Evolutionary conservation across 1,140 invertebrate genomes (phyloP).

Genomic region (Oryctes rhinoceros): DNA sequence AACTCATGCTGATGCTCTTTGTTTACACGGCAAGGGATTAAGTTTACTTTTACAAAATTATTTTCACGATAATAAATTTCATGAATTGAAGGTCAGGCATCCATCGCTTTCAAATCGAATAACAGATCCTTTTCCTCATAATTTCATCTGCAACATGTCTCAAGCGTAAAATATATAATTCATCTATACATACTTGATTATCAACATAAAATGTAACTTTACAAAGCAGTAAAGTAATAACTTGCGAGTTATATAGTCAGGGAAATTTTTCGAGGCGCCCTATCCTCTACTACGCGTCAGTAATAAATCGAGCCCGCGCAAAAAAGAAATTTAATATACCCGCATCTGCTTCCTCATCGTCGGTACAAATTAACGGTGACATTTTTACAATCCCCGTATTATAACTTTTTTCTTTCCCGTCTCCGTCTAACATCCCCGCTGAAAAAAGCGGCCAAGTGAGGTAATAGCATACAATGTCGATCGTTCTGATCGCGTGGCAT

Average conservation of each 20-base stretch:
- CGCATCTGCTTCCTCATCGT: conserved; percentile 44
- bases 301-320: conserved; percentile 15
- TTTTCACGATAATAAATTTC: no score
- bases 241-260: neutral
- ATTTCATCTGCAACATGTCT: no score
- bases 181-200: neutral
- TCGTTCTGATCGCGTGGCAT: conserved; percentile 47
- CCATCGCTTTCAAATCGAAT: no score
- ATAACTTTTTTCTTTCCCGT: conserved; percentile 11
- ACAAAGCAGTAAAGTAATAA: neutral
- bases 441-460: conserved; percentile 1
- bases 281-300: neutral
- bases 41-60: no score
- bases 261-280: neutral
- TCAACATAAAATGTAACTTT: neutral
- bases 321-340: conserved; percentile 43
- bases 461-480: conserved; percentile 9
- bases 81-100: no score
- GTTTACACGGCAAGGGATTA: no score
- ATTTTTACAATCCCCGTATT: conserved; percentile 44
- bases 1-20: no score
- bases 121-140: no score
- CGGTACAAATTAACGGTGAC: conserved; percentile 45
- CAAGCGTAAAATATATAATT: no score
- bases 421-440: neutral